Percentiles rank a stretch among this genome's conserved stretches.
These are phyloP conservation scores for Merops nubicus DNA, from an alignment of 2,113 vertebrate species.

Conservation along the genomic window DNA sequence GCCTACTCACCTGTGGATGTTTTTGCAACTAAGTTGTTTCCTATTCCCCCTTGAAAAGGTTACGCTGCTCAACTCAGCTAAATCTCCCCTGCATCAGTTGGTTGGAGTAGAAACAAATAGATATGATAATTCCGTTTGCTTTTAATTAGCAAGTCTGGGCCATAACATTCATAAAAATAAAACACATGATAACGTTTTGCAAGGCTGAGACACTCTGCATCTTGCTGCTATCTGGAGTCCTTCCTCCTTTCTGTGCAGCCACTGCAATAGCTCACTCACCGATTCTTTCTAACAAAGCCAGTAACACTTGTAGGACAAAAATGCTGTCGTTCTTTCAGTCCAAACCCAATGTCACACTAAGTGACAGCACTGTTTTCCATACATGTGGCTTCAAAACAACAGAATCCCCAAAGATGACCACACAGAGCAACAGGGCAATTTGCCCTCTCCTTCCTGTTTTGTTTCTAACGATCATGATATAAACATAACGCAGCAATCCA, in stretches of 20 bases:
- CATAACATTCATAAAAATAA: not conserved
- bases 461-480: not conserved
- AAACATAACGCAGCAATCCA: not conserved
- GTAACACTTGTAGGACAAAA: not conserved
- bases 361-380: not conserved
- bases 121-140: not conserved
- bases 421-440: not conserved
- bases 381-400: not conserved
- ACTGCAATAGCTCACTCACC: not conserved
- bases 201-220: not conserved
- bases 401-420: not conserved
- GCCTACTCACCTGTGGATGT: not conserved
- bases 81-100: not conserved
- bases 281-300: not conserved
- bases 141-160: not conserved
- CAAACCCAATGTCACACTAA: fast-evolving
- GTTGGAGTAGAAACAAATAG: not conserved
- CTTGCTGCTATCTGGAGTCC: not conserved
- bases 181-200: not conserved
- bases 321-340: not conserved
- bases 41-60: not conserved
- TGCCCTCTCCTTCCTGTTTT: not conserved
- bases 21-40: not conserved
- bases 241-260: not conserved
- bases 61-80: fast-evolving